Evolutionary conservation across 2,888 invertebrate genomes (phyloP), one percentile per base, ranked within the genome.

Genomic region (Pimpla rufipes): DNA sequence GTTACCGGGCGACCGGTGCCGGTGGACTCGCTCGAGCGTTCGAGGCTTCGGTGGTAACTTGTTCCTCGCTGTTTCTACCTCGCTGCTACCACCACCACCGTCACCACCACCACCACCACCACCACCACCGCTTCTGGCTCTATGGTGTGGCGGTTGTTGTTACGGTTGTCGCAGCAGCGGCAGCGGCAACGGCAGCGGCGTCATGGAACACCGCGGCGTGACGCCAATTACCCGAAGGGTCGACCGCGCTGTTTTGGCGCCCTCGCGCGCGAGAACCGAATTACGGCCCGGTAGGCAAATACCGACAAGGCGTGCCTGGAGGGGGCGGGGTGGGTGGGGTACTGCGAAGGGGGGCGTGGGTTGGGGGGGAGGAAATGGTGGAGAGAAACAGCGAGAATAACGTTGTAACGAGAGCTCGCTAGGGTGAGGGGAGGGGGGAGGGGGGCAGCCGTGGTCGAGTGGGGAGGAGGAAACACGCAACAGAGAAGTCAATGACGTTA

Each of bases 181-280:
- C 29, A 35, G 35, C 68, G 21, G 82, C 55, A 42, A 59, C 68
- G 50, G 50, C 81, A 64, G 74, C 73, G 79, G 47, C 81, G 83
- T 87, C 87, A 87, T 89, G 89, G 78, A 89, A 89, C 87, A 88
- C 86, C 89, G 70, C 84, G 85, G 86, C 87, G 88, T 88, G 87
- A 88, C 87, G 89, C 89, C 90, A 90, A 90, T 90, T 90, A 90
- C 87, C 88, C 86, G 85, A 89, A 88, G 88, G 90, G 88, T 86
- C 86, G 87, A 89, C 88, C 88, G 84, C 88, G 87, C 88, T 90
- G 89, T 90, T 90, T 89, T 89, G 87, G 87, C 85, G 86, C 77
- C 77, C 79, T 86, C 83, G 85, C 86, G 88, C 87, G 85, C 85
- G 87, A 88, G 87, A 89, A 89, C 87, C 89, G 87, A 89, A 90